phyloP scores from a whole-genome alignment of 2,888 invertebrate species.

The Noctua pronuba region DNA sequence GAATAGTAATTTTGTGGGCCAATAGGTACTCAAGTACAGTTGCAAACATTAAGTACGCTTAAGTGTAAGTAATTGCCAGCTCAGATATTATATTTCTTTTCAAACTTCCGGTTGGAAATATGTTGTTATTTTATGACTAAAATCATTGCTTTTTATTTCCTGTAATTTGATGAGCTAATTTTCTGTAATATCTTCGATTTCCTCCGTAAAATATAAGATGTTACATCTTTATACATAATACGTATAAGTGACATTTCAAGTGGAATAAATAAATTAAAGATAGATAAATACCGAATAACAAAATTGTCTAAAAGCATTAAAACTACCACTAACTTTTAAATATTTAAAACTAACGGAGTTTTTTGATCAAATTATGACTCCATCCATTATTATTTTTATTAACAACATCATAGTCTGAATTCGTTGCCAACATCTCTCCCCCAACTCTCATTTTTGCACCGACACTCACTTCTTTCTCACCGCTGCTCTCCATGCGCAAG shows the following conservation, averaged over 20 bases:
- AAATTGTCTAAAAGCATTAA: not conserved
- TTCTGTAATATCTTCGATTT: not conserved
- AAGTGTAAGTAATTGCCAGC: slow-evolving; percentile 48
- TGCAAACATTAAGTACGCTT: slow-evolving; percentile 36
- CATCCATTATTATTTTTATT: not conserved
- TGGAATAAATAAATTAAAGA: no score
- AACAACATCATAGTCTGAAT: not conserved
- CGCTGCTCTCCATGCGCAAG: not conserved
- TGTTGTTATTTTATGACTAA: slow-evolving; percentile 10
- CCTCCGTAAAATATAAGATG: not conserved
- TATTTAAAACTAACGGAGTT: not conserved
- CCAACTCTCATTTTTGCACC: not conserved
- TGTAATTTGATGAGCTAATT: slow-evolving; percentile 5
- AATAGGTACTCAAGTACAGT: slow-evolving; percentile 22
- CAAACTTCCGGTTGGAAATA: slow-evolving; percentile 29
- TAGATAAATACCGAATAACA: not conserved
- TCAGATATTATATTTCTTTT: slow-evolving; percentile 12
- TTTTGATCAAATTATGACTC: not conserved
- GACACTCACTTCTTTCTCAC: not conserved
- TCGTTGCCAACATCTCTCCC: not conserved
- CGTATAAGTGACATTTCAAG: not conserved
- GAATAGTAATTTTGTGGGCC: slow-evolving; percentile 21
- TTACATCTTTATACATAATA: not conserved
- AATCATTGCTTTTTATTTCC: slow-evolving; percentile 29
- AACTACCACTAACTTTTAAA: not conserved